phyloP scores from a whole-genome alignment of 1,140 invertebrate genomes.

The Caenorhabditis elegans region WBcel235 BX284604.4:14302501-14303000 shows the following conservation, averaged over 20 bases:
- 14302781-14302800: no score
- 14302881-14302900: no score
- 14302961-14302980: no score
- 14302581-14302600: constrained; percentile 66
- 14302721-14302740: neutral
- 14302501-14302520: neutral
- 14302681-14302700: constrained; percentile 64
- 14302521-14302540: neutral
- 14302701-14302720: neutral
- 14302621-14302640: constrained; percentile 42
- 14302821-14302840: no score
- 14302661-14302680: constrained; percentile 65
- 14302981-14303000: no score
- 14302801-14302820: no score
- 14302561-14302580: constrained; percentile 67
- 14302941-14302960: no score
- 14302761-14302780: no score
- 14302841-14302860: no score
- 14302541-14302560: neutral
- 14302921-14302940: no score
- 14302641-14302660: constrained; percentile 62
- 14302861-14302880: no score
- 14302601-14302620: constrained; percentile 62
- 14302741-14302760: neutral
- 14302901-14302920: no score